These are phyloP conservation scores for Falco columbarius DNA, from an alignment of 2,797 vertebrate species.

Conservation along the genomic window DNA sequence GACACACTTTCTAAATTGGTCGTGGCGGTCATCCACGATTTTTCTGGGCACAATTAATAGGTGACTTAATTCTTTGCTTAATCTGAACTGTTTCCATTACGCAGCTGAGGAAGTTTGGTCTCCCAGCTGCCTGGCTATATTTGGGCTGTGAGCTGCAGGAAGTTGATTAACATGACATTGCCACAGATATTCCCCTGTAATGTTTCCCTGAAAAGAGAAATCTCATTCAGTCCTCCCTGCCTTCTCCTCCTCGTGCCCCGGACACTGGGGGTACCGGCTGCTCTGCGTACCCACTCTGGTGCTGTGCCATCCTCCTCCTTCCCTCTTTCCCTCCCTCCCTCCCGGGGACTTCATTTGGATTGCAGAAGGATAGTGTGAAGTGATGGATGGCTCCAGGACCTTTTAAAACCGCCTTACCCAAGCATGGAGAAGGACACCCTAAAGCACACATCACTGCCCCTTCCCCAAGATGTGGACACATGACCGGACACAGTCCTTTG, in stretches of 20 bases:
- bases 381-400: not conserved
- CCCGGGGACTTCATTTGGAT: not conserved
- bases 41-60: slow-evolving; percentile 18
- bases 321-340: not conserved
- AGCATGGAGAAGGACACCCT: not conserved
- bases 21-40: not conserved
- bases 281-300: rapidly evolving
- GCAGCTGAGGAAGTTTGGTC: not conserved
- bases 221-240: not conserved
- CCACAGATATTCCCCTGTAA: not conserved
- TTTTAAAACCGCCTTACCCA: not conserved
- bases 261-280: rapidly evolving
- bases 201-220: not conserved
- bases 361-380: not conserved
- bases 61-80: slow-evolving; percentile 54
- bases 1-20: not conserved
- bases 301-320: not conserved
- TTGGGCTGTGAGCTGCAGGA: slow-evolving; percentile 41
- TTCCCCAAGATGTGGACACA: not conserved
- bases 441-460: not conserved
- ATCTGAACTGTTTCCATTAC: slow-evolving; percentile 37
- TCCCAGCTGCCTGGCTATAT: slow-evolving; percentile 27
- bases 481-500: not conserved
- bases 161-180: not conserved
- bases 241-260: not conserved